Evolutionary conservation across 2,113 vertebrate species (phyloP), one percentile per base, ranked within the genome.

Genomic region (Labeo rohita): DNA sequence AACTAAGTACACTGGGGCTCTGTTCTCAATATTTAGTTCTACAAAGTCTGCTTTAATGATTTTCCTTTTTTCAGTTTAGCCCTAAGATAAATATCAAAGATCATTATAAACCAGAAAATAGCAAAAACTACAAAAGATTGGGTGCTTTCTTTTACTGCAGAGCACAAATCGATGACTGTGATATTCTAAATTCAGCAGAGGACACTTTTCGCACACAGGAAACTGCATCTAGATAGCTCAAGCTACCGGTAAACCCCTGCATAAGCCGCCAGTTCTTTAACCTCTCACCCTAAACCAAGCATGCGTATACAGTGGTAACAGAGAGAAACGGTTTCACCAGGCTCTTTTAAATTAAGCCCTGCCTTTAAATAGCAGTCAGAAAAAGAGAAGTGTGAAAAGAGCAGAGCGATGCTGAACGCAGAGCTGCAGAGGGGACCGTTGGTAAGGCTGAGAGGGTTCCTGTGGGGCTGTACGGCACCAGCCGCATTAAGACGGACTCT

Each of bases 311-410:
- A n/a, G 39, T n/a, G 15, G 34, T 78, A 21, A 15, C 74, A 52
- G 7, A 3, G 7, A 23, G 45, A 49, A n/a, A 77, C 2, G 23
- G 47, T 16, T 54, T 50, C 63, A 77, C 50, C 39, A 43, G 13
- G 39, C 63, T 21, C n/a, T 66, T 47, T 36, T 66, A 65, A 52
- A 47, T 52, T 6, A 88, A 75, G 66, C 84, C 74, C 59, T 87
- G 70, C 43, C 83, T 89, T 70, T 66, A 87, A 89, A 89, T 87
- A 89, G 85, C 77, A 65, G 39, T 87, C 61, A 85, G 77, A 84
- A 89, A 88, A 87, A 87, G 85, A 85, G 88, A 89, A 89, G 88
- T 87, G 82, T 87, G 88, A 85, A 89, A 82, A 83, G 70, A 76
- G 47, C 87, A 84, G 76, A 76, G 88, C 54, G 77, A 89, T 87